Evolutionary conservation across 2,888 invertebrate species (phyloP), one percentile per base, ranked within the genome.

Genomic region (Mesorhabditis spiculigera): DNA sequence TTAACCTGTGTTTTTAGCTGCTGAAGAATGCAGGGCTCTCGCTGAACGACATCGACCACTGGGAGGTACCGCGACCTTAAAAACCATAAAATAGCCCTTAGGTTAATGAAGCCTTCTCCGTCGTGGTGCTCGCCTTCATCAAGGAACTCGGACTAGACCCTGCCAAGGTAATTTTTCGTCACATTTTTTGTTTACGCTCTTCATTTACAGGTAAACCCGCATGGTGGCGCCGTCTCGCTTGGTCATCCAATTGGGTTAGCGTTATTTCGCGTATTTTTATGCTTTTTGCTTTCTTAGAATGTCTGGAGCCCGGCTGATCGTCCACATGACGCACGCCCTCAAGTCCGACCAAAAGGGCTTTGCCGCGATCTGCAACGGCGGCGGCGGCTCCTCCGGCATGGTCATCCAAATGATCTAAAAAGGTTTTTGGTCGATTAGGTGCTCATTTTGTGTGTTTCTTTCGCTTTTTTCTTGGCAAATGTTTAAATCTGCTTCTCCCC

Each of bases 141-240:
- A 91, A 93, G 87, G 88, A 93, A 82, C 87, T 97, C 75, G 92
- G 91, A 67, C 87, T 98, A 67, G 94, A 97, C 87, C 92, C 93
- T 0, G 86, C 89, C n/a, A 95, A 93, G 87, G 58, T 50, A 50
- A 10, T 28, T 28, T 28, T 28, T 28, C 28, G 28, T 28, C 28
- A 28, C 28, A 28, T 28, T 28, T 28, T 28, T 28, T 28, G 28
- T 28, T 28, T 28, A 28, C 28, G 28, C 28, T 28, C 28, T 28
- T 28, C 28, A 50, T 13, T 50, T 50, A n/a, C n/a, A 50, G 58
- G 90, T 98, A 4, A 98, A 98, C 87, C 89, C 95, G 8, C 93
- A 98, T 86, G 98, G 98, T 65, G 98, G 98, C 61, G 97, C 96
- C 67, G 97, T 98, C n/a, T 94, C 95, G 81, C 89, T 98, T 62